Evolutionary conservation across 2,797 vertebrate genomes (phyloP).

Genomic region (Chelonia mydas): DNA sequence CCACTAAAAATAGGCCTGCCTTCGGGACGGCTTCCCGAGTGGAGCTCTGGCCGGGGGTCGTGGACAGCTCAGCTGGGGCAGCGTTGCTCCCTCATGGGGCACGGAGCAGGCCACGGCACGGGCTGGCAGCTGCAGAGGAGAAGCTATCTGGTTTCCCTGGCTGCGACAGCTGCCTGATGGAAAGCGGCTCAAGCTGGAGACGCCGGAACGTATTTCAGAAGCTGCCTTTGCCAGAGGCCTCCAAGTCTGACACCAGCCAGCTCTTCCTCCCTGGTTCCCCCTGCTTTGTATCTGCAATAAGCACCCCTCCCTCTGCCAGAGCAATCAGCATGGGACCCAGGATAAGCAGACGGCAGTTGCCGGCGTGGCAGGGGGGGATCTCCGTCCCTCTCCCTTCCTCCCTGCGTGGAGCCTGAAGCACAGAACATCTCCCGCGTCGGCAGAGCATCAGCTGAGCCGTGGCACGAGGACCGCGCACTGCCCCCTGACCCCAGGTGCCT

Average conservation of each 20-base stretch:
- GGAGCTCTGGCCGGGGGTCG: neutral
- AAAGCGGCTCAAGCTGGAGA: neutral
- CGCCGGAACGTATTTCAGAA: neutral
- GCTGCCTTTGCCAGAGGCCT: neutral
- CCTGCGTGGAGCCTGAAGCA: neutral
- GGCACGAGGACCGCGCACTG: neutral
- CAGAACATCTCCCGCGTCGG: neutral
- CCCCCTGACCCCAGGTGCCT: neutral
- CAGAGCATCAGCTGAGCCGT: neutral
- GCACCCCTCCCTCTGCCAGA: neutral
- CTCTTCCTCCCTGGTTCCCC: fast-evolving
- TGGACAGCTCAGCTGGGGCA: neutral
- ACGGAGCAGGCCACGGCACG: neutral
- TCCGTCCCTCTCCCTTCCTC: neutral
- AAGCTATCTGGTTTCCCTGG: neutral
- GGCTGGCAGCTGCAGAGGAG: neutral
- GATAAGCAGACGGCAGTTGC: neutral
- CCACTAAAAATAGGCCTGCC: neutral
- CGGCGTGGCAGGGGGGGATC: neutral
- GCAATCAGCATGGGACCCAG: fast-evolving
- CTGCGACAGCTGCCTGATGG: fast-evolving
- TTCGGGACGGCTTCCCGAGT: too few relatives aligned
- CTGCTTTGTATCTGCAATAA: fast-evolving
- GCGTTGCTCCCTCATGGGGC: neutral
- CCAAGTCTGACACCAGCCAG: neutral